Percentiles rank a stretch among this genome's conserved stretches.
phyloP scores from a whole-genome alignment of 2,797 vertebrate genomes.

The Cheirogaleus major region DNA sequence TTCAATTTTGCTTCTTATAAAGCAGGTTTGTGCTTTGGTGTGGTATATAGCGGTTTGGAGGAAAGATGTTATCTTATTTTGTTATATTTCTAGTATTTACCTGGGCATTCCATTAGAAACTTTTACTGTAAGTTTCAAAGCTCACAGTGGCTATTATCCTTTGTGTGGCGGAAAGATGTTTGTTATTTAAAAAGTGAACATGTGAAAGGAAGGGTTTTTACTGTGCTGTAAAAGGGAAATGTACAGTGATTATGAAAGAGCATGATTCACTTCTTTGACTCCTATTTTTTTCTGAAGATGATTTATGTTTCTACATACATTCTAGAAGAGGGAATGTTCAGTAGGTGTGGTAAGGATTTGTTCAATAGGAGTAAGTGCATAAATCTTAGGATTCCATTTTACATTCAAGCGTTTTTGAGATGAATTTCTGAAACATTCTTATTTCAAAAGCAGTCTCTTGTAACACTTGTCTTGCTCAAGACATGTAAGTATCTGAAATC shows the following conservation, averaged over 20 bases:
- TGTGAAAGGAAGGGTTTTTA: background rate
- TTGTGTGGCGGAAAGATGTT: background rate
- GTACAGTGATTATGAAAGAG: background rate
- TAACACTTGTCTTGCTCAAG: background rate
- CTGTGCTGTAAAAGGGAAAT: background rate
- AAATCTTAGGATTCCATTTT: conserved; percentile 18
- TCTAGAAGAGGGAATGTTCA: background rate
- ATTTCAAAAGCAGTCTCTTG: conserved; percentile 17
- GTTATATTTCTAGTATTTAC: background rate
- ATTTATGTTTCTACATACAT: background rate
- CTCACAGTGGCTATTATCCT: background rate
- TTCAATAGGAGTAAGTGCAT: background rate
- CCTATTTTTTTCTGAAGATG: background rate
- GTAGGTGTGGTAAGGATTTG: background rate
- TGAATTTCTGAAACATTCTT: conserved; percentile 16
- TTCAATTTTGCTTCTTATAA: background rate
- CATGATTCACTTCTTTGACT: background rate
- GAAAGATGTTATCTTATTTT: background rate
- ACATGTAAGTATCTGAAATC: background rate
- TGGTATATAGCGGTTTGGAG: background rate
- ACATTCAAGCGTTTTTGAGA: background rate
- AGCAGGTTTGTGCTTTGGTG: background rate
- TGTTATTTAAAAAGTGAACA: conserved; percentile 28
- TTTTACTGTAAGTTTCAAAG: background rate
- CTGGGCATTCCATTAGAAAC: background rate